Conservation (phyloP, 2,113 vertebrate species). For the Lagopus muta region DNA sequence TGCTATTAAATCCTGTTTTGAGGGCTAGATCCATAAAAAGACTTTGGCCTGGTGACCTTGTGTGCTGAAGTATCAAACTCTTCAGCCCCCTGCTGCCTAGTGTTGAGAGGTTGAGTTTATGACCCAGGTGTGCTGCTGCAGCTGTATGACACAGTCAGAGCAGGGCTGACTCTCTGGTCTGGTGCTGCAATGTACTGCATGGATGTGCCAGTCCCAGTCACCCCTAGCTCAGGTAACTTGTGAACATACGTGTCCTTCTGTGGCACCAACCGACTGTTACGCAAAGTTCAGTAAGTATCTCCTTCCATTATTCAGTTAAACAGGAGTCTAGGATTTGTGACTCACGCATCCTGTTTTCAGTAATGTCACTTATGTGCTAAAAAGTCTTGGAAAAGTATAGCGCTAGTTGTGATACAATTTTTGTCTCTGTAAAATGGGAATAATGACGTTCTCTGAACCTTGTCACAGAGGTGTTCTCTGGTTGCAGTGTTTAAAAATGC, state of each 20-base stretch:
- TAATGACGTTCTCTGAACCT: not conserved
- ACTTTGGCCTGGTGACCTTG: conserved; percentile 58
- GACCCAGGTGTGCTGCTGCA: conserved; percentile 51
- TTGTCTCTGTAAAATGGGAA: not conserved
- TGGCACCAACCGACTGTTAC: not conserved
- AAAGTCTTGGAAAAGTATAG: not conserved
- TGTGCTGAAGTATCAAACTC: conserved; percentile 17
- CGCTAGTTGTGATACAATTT: not conserved
- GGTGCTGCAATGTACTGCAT: rapidly evolving
- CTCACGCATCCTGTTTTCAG: not conserved
- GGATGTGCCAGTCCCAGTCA: not conserved
- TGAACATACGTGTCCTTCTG: not conserved
- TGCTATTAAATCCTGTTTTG: conserved; percentile 68
- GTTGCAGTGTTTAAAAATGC: not conserved
- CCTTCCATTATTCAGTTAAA: not conserved
- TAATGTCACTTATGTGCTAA: not conserved
- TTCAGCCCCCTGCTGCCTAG: not conserved
- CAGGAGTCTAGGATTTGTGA: not conserved
- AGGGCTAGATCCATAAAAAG: conserved; percentile 68
- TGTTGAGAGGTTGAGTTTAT: conserved; percentile 58
- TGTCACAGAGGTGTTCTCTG: not conserved
- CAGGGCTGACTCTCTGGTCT: not conserved
- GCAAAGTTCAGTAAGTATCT: not conserved
- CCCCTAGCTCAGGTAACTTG: not conserved
- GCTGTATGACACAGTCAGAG: not conserved